Base-by-base conservation (phyloP, 1,140 invertebrate species). In the Scylla paramamosain region DNA sequence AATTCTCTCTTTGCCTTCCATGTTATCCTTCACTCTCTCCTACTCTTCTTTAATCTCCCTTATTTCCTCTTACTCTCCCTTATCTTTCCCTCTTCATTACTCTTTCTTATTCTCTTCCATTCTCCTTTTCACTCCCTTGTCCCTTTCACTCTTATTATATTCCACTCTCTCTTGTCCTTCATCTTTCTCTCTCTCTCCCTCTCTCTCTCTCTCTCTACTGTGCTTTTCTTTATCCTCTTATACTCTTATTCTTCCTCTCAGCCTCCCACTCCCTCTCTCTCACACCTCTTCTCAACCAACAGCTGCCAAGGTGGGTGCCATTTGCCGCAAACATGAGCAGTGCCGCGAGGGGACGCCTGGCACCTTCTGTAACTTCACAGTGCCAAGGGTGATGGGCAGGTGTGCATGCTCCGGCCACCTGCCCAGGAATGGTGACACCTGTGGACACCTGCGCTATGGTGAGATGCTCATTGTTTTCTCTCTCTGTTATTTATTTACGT, bases 321-420 rank as follows among this genome's bases (percentile, higher is more conserved):
- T 99, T n/a, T 99, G 99, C 96, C 98, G 99, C 97, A 98, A 98
- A 96, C 98, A 99, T 96, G 98, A 98, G 84, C 98, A 99, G 96
- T 99, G 99, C 96, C 98, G 98, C 93, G 97, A 99, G 95, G 98
- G 98, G 97, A 98, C 98, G 96, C 97, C 97, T 87, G 98, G 98
- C 96, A 98, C 98, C 90, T 98, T 98, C 96, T 99, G 99, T 95
- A 98, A 99, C 97, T 99, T 98, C 96, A 97, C 99, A 8, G 98
- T 99, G 95, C 98, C 98, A 16, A 98, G 99, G 97, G 97, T 99
- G 8, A 99, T 99, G 96, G 99, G 99, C 84, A 97, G 98, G 96
- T 99, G 99, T 96, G 98, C 98, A 93, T 99, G 98, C 96, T 96
- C 96, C 67, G 29, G 93, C 12, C 96, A 96, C 8, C 96, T 96